Evolutionary conservation across 2,113 vertebrate genomes (phyloP), one percentile per base, ranked within the genome.

Genomic region (Gyps fulvus): DNA sequence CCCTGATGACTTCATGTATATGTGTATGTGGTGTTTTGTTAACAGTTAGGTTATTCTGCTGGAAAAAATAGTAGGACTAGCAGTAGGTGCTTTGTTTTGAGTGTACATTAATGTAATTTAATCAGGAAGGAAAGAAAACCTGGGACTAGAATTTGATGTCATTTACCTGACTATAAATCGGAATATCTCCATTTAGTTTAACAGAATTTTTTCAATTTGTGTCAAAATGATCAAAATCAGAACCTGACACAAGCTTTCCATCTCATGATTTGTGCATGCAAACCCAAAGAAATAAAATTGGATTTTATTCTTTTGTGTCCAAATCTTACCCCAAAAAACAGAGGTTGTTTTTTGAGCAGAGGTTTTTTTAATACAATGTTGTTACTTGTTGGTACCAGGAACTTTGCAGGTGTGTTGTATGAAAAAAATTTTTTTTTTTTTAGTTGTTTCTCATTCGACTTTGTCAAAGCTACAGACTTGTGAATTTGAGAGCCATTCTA

Each of bases 71-170:
- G 34, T 78, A 82, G 74, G 55, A 77, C 63, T 88, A 73, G 71
- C 55, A 83, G 55, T 83, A 93, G 71, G 94, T 91, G 58, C 58
- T 96, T 93, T 88, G 27, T 89, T 94, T 91, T 90, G 79, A 92
- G 18, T 66, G 62, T 91, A 86, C 62, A 25, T 95, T 95, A 85
- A 93, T 66, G 84, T 97, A 96, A 96, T 94, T 91, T 90, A 95
- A 97, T 97, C 94, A 97, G 89, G 93, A 97, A 97, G 95, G 95
- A 95, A 97, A 93, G 93, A 83, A 94, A 96, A 86, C n/a, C 50
- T 91, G 70, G 62, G 67, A 85, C 26, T 72, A 93, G 84, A 94
- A 73, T 91, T 91, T 94, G 54, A 97, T 96, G 54, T 95, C 62
- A 80, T 96, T 97, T 97, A 95, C 91, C 66, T 95, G 94, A 77